phyloP scores from a whole-genome alignment of 2,113 vertebrate species.

The Oryctolagus cuniculus region DNA sequence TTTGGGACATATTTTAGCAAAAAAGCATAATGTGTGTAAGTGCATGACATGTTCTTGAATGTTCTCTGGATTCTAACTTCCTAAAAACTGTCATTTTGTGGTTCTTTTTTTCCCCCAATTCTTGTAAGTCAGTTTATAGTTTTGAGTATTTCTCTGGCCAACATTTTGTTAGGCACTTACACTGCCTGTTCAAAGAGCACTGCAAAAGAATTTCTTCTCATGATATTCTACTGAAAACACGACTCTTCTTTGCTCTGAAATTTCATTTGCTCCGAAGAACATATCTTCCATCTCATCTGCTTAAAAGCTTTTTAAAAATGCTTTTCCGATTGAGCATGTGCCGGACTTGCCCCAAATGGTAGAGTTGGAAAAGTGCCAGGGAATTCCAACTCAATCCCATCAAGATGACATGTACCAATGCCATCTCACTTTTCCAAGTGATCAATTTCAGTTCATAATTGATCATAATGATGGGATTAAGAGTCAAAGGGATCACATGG shows the following conservation, averaged over 20 bases:
- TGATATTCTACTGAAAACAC: slow-evolving; percentile 70
- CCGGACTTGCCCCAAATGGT: no score
- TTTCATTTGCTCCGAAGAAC: slow-evolving; percentile 77
- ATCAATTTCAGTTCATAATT: no score
- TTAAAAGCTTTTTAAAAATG: slow-evolving; percentile 83
- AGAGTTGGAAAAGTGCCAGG: no score
- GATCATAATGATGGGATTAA: no score
- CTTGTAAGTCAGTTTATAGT: slow-evolving; percentile 37
- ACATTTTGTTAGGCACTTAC: slow-evolving; percentile 68
- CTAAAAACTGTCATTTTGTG: slow-evolving; percentile 4
- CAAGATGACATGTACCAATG: no score
- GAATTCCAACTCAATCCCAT: no score
- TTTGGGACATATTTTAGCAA: not conserved
- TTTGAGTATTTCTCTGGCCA: slow-evolving; percentile 37
- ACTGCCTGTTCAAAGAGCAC: slow-evolving; percentile 71
- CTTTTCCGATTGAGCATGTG: slow-evolving; percentile 54
- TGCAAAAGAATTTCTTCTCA: slow-evolving; percentile 71
- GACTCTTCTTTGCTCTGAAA: slow-evolving; percentile 71
- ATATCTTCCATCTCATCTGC: slow-evolving; percentile 70
- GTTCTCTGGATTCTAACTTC: slow-evolving; percentile 5
- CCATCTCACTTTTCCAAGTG: no score
- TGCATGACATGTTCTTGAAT: not conserved
- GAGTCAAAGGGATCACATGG: no score
- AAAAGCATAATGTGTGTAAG: slow-evolving; percentile 11
- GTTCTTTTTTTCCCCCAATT: not conserved